phyloP scores from a whole-genome alignment of 30 jellyfish, hydroid and myxozoan genomes.

The Catostylus mosaicus region DNA sequence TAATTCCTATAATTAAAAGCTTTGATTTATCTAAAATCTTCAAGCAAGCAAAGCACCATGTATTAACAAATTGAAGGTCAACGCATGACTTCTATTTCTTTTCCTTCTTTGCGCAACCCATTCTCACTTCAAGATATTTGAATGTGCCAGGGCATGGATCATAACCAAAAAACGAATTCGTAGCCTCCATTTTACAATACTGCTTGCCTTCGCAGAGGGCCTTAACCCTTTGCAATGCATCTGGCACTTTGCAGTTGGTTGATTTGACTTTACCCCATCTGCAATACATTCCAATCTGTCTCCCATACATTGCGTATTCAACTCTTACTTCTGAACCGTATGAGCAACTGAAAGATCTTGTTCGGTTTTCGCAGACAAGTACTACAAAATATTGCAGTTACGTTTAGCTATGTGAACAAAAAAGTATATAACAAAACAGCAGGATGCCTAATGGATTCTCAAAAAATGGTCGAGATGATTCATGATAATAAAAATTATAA shows the following conservation, averaged over 20 bases:
- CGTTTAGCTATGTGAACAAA: too few relatives aligned
- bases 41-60: too few relatives aligned
- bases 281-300: constrained; percentile 23
- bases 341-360: constrained; percentile 8
- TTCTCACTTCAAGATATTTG: constrained; percentile 18
- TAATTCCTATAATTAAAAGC: too few relatives aligned
- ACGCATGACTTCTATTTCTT: not conserved
- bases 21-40: too few relatives aligned
- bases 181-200: constrained; percentile 15
- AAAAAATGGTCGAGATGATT: too few relatives aligned
- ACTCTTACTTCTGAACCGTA: constrained; percentile 8
- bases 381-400: too few relatives aligned
- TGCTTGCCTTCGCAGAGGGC: constrained; percentile 26
- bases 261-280: constrained; percentile 21
- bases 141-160: constrained; percentile 30
- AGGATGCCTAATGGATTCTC: too few relatives aligned
- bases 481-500: too few relatives aligned
- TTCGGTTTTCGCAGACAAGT: constrained; percentile 15
- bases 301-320: constrained; percentile 20
- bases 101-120: constrained; percentile 10
- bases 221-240: constrained; percentile 2
- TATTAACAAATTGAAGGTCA: too few relatives aligned
- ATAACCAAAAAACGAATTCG: constrained; percentile 1
- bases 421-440: too few relatives aligned
- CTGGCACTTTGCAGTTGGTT: constrained; percentile 23